Evolutionary conservation across 2,113 vertebrate species (phyloP).

Genomic region (Cryptotis parvus): DNA sequence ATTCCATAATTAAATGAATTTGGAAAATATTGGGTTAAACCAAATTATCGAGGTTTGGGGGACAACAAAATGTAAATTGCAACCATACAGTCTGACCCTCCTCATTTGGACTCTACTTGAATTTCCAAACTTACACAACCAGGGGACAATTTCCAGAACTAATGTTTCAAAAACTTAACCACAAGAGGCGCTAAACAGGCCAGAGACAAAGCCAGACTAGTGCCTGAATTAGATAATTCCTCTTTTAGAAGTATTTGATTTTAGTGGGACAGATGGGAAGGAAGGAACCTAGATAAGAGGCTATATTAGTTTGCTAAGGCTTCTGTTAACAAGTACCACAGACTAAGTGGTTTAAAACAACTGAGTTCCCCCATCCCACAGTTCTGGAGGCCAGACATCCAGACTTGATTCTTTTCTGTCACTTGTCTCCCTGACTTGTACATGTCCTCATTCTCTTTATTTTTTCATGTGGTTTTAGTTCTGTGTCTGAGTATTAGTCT

Average conservation of each 20-base stretch:
- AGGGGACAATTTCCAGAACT: not conserved
- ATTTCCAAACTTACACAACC: not conserved
- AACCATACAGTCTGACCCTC: not conserved
- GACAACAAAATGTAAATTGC: not conserved
- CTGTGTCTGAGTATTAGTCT: not conserved
- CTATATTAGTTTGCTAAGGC: not conserved
- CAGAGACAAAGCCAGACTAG: not conserved
- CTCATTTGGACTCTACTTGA: not conserved
- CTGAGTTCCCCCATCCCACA: not conserved
- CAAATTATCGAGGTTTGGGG: conserved; percentile 6
- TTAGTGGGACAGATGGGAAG: not conserved
- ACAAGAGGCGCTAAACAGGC: not conserved
- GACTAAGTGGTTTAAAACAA: not conserved
- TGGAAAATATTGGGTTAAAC: conserved; percentile 19
- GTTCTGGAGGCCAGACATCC: not conserved
- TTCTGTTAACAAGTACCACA: not conserved
- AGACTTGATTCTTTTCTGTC: not conserved
- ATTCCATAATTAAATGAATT: conserved; percentile 6
- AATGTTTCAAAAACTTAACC: not conserved
- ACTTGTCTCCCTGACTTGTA: not conserved
- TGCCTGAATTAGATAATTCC: not conserved
- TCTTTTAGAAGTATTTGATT: not conserved
- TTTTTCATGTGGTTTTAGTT: not conserved
- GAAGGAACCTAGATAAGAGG: not conserved
- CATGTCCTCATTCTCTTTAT: not conserved